phyloP scores from a whole-genome alignment of 2,797 vertebrate species.

The Xiphophorus birchmanni region DNA sequence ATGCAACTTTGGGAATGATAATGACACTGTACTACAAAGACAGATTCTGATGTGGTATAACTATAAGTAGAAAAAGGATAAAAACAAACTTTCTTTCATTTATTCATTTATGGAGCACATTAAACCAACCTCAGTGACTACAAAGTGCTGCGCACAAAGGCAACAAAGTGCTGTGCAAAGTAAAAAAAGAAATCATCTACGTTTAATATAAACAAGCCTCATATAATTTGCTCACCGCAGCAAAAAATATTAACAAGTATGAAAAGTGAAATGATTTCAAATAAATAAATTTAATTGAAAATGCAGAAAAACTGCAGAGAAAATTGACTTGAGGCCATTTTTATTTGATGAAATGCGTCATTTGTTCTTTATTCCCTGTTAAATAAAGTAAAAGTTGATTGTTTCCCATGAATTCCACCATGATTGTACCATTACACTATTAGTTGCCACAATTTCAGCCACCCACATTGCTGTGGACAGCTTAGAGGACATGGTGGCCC shows the following conservation, averaged over 20 bases:
- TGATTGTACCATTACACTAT: neutral
- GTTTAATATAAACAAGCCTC: neutral
- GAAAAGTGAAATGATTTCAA: neutral
- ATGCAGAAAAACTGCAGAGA: neutral
- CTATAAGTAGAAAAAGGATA: neutral
- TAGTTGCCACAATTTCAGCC: constrained; percentile 57
- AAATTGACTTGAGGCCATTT: neutral
- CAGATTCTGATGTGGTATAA: neutral
- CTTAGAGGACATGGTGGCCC: constrained; percentile 59
- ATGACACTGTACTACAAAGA: neutral
- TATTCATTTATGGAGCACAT: neutral
- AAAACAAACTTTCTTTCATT: neutral
- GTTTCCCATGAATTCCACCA: neutral
- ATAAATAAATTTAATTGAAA: neutral
- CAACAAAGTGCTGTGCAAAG: neutral
- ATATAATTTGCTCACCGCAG: neutral
- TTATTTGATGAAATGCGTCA: neutral
- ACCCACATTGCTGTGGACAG: constrained; percentile 66
- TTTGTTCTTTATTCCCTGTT: neutral
- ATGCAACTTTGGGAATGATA: neutral
- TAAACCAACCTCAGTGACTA: neutral
- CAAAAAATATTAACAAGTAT: neutral
- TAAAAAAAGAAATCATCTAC: neutral
- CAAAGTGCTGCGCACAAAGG: neutral
- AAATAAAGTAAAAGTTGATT: neutral